Percentiles rank a stretch among this genome's conserved stretches.
phyloP scores from a whole-genome alignment of 1,140 invertebrate species.

The Euura saliciscinereae region DNA sequence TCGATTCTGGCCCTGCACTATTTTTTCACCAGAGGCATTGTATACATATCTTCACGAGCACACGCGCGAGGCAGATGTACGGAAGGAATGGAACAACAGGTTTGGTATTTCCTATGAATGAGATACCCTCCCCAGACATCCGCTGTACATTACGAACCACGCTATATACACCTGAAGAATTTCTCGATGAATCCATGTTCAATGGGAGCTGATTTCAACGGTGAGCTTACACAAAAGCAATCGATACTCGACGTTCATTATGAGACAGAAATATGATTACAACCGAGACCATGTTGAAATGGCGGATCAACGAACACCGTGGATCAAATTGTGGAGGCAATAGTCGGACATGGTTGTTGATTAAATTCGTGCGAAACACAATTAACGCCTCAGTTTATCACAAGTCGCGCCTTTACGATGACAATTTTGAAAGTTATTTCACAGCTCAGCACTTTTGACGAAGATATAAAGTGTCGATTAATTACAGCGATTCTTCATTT shows the following conservation, averaged over 20 bases:
- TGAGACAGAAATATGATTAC: background rate
- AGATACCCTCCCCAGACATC: too few species aligned
- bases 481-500: too few species aligned
- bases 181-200: background rate
- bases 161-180: background rate
- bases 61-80: constrained; percentile 13
- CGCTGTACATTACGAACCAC: background rate
- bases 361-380: background rate
- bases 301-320: too few species aligned
- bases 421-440: too few species aligned
- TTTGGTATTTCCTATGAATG: background rate
- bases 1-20: too few species aligned
- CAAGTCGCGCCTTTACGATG: background rate
- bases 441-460: too few species aligned
- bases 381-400: background rate
- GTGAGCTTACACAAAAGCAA: background rate
- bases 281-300: too few species aligned
- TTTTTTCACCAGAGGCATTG: too few species aligned
- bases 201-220: background rate
- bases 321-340: background rate
- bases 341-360: background rate
- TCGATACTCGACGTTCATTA: background rate
- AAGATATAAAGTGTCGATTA: too few species aligned
- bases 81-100: constrained; percentile 17
- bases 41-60: too few species aligned